Evolutionary conservation across 2,113 vertebrate genomes (phyloP), one percentile per base, ranked within the genome.

Genomic region (Eptesicus fuscus): DNA sequence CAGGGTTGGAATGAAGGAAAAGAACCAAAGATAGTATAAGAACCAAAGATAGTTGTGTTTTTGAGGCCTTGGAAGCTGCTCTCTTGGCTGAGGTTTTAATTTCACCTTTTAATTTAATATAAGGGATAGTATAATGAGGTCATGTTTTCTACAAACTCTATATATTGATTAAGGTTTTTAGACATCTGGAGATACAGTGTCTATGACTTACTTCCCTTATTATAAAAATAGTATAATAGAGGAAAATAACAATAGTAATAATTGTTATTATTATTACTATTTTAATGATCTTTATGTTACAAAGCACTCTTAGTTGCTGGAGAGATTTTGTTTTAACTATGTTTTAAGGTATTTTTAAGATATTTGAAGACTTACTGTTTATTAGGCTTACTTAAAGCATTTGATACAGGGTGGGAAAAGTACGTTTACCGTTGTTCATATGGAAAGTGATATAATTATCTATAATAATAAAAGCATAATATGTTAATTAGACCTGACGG

Each of bases 91-190:
- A 93, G 16, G 7, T 84, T 96, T 93, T 91, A 30, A 77, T 82
- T 96, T 93, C 94, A 51, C 12, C 40, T 92, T 95, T 92, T 73
- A 74, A 92, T 79, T 90, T 73, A 94, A 51, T 47, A 77, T 73
- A 42, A 96, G 69, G 95, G 88, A 49, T 35, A 89, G 82, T 92
- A 20, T 20, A 56, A 13, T 92, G 74, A 63, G 47, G 9, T 61
- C 73, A 2, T 61, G 6, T 94, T 94, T 97, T 95, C 77, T 92
- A 95, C 28, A 91, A 78, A 63, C 18, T 74, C 25, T 70, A 4
- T 49, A 17, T 86, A 93, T 96, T 95, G 95, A 91, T 94, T 94
- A 76, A 95, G 10, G n/a, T 76, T 53, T 92, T 42, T 78, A 76
- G 40, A 70, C 9, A 70, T 70, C 49, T 84, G 44, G 47, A 87